A percentile compares a stretch with the other conserved stretches of the same genome.
These are phyloP conservation scores for Pachycephus smyrnensis DNA, from an alignment of 2,888 invertebrate genomes.

Conservation along the genomic window DNA sequence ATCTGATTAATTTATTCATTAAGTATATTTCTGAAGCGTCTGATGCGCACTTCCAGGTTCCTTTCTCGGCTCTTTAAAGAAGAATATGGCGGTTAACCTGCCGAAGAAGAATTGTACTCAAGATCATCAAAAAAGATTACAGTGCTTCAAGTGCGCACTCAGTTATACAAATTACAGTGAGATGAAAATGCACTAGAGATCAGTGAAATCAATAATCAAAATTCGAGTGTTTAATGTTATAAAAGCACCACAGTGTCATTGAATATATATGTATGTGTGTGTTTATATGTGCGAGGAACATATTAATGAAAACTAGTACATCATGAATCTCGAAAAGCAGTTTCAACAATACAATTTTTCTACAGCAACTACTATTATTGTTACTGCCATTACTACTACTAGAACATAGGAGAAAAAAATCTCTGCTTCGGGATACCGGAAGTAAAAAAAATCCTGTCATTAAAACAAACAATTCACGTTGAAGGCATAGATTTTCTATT, in stretches of 20 bases:
- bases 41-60: background rate
- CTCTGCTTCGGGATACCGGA: background rate
- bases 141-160: background rate
- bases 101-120: background rate
- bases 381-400: background rate
- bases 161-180: background rate
- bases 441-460: background rate
- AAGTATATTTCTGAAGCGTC: background rate
- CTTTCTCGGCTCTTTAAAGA: background rate
- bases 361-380: background rate
- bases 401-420: background rate
- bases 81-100: background rate
- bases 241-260: too few relatives aligned
- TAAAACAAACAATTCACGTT: background rate
- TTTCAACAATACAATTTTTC: background rate
- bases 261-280: too few relatives aligned
- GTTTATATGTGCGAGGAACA: too few relatives aligned
- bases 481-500: background rate
- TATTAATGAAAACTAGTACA: too few relatives aligned
- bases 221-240: background rate
- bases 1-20: background rate
- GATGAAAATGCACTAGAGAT: background rate
- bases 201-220: background rate
- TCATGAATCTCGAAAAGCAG: background rate
- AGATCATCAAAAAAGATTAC: background rate